These are phyloP conservation scores for Mola mola DNA, from an alignment of 2,113 vertebrate genomes.

Conservation along the genomic window DNA sequence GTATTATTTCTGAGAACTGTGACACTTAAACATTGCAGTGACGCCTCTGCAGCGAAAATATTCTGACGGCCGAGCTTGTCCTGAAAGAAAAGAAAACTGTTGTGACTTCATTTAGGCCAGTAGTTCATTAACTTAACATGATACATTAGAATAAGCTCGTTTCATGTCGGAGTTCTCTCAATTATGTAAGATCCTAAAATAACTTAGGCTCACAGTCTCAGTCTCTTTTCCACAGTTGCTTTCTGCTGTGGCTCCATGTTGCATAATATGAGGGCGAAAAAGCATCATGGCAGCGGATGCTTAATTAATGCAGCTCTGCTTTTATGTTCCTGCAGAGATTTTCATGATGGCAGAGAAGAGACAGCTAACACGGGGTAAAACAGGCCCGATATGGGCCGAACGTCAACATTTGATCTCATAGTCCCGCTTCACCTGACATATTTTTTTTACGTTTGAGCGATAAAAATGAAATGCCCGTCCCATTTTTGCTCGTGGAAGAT, in stretches of 20 bases:
- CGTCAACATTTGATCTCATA: no score
- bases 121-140: slow-evolving; percentile 4
- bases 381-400: no score
- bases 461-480: background rate
- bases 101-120: slow-evolving; percentile 4
- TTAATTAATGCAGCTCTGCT: slow-evolving; percentile 8
- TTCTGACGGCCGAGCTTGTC: no score
- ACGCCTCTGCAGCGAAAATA: no score
- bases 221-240: slow-evolving; percentile 13
- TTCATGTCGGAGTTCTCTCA: slow-evolving; percentile 4
- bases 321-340: background rate
- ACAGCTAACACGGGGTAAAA: background rate
- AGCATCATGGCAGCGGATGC: no score
- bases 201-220: slow-evolving; percentile 5
- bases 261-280: slow-evolving; percentile 1
- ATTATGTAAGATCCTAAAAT: slow-evolving; percentile 26
- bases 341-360: background rate
- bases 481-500: background rate
- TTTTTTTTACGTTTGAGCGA: background rate
- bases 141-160: slow-evolving; percentile 19
- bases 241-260: slow-evolving; percentile 1
- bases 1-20: no score
- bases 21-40: no score
- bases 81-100: background rate
- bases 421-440: background rate